A percentile compares a stretch with the other conserved stretches of the same genome.
Evolutionary conservation across 2,113 vertebrate genomes (phyloP).

Genomic region (Eolophus roseicapilla): DNA sequence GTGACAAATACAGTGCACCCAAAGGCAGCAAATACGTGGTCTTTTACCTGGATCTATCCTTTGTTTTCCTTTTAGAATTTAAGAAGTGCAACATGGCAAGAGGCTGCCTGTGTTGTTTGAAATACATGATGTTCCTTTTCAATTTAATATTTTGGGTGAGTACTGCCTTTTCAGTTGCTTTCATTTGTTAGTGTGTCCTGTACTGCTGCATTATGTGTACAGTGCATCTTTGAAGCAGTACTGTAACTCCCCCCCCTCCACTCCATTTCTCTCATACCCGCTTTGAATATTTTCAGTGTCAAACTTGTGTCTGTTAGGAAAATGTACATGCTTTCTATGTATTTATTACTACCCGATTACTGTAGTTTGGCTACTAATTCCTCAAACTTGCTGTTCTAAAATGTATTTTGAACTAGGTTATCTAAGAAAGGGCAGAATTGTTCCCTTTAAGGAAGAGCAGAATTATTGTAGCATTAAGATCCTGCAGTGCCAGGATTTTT

Average conservation of each 20-base stretch:
- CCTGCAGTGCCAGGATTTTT: conserved; percentile 15
- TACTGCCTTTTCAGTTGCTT: conserved; percentile 60
- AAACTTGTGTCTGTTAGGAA: neutral
- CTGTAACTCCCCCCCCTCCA: conserved; percentile 14
- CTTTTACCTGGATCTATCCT: conserved; percentile 99
- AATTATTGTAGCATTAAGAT: conserved; percentile 39
- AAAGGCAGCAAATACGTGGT: conserved; percentile 99
- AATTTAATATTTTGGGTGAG: conserved; percentile 99
- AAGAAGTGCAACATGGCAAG: conserved; percentile 99
- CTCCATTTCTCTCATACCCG: neutral
- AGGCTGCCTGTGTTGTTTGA: conserved; percentile 98
- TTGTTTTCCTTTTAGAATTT: conserved; percentile 99
- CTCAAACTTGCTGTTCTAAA: neutral
- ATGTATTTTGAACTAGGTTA: neutral
- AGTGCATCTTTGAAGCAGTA: conserved; percentile 42
- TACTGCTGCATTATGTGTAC: conserved; percentile 32
- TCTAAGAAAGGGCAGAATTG: neutral
- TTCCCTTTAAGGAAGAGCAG: neutral
- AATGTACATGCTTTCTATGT: neutral
- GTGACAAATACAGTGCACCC: conserved; percentile 86
- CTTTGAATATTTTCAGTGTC: conserved; percentile 39
- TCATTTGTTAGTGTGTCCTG: neutral
- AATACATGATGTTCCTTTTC: conserved; percentile 99
- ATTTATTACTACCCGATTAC: neutral
- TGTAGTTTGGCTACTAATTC: neutral